These are phyloP conservation scores for Mus pahari DNA, from an alignment of 2,113 vertebrate species.

Conservation along the genomic window DNA sequence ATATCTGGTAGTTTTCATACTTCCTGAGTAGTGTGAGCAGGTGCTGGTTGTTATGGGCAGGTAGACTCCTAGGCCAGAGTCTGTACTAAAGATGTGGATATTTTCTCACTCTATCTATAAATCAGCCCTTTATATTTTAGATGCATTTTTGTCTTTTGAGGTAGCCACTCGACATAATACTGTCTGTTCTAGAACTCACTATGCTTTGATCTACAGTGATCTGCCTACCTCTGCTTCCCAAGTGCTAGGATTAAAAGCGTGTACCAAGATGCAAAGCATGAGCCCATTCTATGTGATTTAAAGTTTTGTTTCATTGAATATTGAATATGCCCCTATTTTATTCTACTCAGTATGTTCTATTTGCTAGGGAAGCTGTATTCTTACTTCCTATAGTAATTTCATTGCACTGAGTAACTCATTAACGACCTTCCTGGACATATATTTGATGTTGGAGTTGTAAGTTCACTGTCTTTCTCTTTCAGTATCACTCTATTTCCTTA, in stretches of 20 bases:
- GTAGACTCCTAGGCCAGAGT: not conserved
- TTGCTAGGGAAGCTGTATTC: slow-evolving; percentile 20
- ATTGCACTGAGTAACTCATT: slow-evolving; percentile 12
- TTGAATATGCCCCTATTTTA: not conserved
- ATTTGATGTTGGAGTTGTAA: slow-evolving; percentile 45
- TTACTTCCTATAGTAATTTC: not conserved
- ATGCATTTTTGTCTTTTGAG: not conserved
- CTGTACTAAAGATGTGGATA: not conserved
- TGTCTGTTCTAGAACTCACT: not conserved
- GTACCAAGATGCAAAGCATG: not conserved
- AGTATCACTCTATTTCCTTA: not conserved
- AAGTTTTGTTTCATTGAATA: not conserved
- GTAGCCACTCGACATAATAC: not conserved
- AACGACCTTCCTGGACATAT: not conserved
- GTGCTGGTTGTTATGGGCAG: not conserved
- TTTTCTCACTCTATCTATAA: not conserved
- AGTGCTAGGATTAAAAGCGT: not conserved
- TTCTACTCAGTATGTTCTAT: not conserved
- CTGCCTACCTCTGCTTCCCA: not conserved
- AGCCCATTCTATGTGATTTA: not conserved
- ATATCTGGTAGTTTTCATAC: slow-evolving; percentile 4
- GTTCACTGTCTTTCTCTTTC: slow-evolving; percentile 10
- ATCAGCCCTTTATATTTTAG: not conserved
- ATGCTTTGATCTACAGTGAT: not conserved
- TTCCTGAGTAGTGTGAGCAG: not conserved